Percentiles rank a stretch among this genome's conserved stretches.
Conservation (phyloP, 2,888 invertebrate genomes). For the Standfussiana lucernea region DNA sequence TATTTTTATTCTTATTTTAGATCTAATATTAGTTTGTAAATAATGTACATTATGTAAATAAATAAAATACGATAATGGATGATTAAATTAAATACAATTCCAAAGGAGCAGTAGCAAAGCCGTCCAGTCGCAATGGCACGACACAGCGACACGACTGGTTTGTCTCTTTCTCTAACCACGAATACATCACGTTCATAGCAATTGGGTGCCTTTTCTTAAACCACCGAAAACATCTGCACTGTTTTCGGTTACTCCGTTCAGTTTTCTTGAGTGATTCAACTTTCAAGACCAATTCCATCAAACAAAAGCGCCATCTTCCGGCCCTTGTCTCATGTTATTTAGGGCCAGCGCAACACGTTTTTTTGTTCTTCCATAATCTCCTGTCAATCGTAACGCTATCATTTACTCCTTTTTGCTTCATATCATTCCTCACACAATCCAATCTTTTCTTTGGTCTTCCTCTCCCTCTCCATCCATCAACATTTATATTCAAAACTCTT, state of each 20-base stretch:
- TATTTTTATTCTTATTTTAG: too few relatives aligned
- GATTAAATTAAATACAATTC: too few relatives aligned
- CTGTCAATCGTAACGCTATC: background rate
- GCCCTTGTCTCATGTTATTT: background rate
- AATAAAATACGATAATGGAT: too few relatives aligned
- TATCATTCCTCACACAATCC: background rate
- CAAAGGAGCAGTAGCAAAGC: background rate
- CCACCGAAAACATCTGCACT: too few relatives aligned
- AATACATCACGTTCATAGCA: background rate
- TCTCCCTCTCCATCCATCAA: background rate
- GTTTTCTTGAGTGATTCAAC: background rate
- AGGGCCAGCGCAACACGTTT: background rate
- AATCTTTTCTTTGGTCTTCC: background rate
- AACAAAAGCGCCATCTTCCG: background rate
- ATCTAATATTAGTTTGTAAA: too few relatives aligned
- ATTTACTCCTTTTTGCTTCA: background rate
- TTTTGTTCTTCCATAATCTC: background rate
- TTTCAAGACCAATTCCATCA: background rate
- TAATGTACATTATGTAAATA: too few relatives aligned
- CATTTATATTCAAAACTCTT: background rate
- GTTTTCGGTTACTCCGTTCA: too few relatives aligned
- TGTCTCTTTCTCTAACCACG: background rate
- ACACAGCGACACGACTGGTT: background rate
- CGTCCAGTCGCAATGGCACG: background rate
- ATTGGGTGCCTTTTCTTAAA: background rate